Conservation (phyloP, 1,140 invertebrate species). For the Macrosteles quadrilineatus region DNA sequence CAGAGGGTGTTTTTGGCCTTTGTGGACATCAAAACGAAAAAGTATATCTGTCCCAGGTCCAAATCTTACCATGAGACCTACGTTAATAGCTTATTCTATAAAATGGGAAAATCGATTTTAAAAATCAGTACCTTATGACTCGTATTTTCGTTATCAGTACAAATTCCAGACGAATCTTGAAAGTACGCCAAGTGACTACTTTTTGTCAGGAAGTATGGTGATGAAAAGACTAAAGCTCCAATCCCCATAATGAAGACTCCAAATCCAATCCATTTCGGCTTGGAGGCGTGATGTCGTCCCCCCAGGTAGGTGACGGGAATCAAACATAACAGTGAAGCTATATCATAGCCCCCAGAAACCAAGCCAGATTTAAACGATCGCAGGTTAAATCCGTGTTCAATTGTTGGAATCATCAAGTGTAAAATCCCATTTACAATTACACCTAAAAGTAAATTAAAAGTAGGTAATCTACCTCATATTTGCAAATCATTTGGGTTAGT, state of each 20-base stretch:
- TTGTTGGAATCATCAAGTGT: constrained; percentile 87
- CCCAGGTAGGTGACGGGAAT: constrained; percentile 86
- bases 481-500: too few species aligned
- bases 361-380: constrained; percentile 76
- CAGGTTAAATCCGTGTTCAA: constrained; percentile 80
- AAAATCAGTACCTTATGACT: too few species aligned
- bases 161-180: too few species aligned
- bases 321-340: constrained; percentile 77
- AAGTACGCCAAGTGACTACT: too few species aligned
- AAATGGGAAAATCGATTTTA: too few species aligned
- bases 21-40: too few species aligned
- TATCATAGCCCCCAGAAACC: constrained; percentile 81
- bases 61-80: too few species aligned
- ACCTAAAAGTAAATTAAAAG: constrained; percentile 54
- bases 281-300: constrained; percentile 68
- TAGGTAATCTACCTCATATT: too few species aligned
- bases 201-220: constrained; percentile 61
- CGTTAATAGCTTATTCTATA: too few species aligned
- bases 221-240: constrained; percentile 64
- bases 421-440: constrained; percentile 88
- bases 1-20: too few species aligned
- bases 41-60: too few species aligned
- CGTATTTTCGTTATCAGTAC: too few species aligned
- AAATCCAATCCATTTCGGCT: constrained; percentile 76
- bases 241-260: constrained; percentile 64